Percentiles rank a stretch among this genome's conserved stretches.
phyloP scores from a whole-genome alignment of 1,140 invertebrate species.

The Achroia grisella region DNA sequence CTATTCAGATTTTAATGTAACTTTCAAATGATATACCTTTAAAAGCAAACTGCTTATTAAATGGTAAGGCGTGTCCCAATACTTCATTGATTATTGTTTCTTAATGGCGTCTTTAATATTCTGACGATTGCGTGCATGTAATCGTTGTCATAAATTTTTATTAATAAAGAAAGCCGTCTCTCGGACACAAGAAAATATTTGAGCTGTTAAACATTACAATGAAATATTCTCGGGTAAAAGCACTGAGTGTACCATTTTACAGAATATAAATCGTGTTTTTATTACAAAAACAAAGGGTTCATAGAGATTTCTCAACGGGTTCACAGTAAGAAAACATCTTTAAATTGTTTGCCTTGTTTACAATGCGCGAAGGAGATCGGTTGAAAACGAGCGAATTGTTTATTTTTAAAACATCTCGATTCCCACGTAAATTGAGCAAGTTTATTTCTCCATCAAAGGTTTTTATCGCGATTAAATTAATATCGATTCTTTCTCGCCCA shows the following conservation, averaged over 20 bases:
- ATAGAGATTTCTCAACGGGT: background rate
- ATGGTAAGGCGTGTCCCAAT: constrained; percentile 4
- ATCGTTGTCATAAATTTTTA: constrained; percentile 29
- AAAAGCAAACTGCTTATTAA: constrained; percentile 1
- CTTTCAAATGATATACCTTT: background rate
- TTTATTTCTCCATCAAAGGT: constrained; percentile 12
- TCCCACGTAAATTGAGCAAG: constrained; percentile 10
- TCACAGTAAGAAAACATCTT: constrained; percentile 7
- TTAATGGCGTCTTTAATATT: constrained; percentile 33
- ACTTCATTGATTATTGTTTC: constrained; percentile 30
- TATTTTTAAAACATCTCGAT: constrained; percentile 8
- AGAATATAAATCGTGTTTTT: constrained; percentile 11
- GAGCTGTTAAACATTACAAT: constrained; percentile 7
- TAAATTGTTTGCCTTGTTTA: constrained; percentile 9
- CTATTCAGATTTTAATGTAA: no score
- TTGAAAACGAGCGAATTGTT: background rate
- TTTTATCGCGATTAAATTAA: constrained; percentile 41
- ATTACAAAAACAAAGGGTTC: constrained; percentile 2
- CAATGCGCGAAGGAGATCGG: constrained; percentile 5
- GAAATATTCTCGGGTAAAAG: constrained; percentile 1
- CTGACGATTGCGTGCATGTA: constrained; percentile 36
- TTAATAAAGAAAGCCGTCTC: constrained; percentile 10
- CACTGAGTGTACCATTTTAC: background rate
- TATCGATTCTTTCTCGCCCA: constrained; percentile 37
- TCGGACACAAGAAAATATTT: constrained; percentile 7